phyloP scores from a whole-genome alignment of 2,797 vertebrate species.

The Austrolebias charrua region DNA sequence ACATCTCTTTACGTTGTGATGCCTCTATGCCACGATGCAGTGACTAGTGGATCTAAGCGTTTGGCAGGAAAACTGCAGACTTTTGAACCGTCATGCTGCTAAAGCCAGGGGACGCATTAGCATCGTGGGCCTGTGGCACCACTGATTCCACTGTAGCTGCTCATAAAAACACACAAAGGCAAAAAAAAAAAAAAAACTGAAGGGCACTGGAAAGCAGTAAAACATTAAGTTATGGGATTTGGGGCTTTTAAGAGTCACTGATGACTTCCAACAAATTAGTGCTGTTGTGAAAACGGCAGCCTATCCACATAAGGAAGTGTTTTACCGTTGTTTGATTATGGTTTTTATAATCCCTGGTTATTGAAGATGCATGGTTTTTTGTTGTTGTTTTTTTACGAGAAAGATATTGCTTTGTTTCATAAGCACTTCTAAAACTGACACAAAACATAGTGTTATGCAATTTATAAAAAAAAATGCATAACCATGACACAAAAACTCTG shows the following conservation, averaged over 20 bases:
- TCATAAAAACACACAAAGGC: constrained; percentile 56
- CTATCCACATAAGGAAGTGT: background rate
- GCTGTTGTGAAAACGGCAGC: background rate
- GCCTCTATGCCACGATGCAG: constrained; percentile 33
- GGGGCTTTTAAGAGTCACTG: constrained; percentile 23
- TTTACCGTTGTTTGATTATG: background rate
- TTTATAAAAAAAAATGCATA: background rate
- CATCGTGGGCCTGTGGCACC: constrained; percentile 60
- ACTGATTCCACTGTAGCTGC: constrained; percentile 60
- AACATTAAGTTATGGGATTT: constrained; percentile 37
- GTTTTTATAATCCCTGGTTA: constrained; percentile 19
- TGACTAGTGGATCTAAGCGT: constrained; percentile 63
- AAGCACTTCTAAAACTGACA: background rate
- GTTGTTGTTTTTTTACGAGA: background rate
- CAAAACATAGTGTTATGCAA: background rate
- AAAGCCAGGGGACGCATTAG: constrained; percentile 61
- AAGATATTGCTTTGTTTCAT: constrained; percentile 7
- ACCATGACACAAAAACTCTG: constrained; percentile 1
- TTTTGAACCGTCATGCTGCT: constrained; percentile 58
- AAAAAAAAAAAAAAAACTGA: constrained; percentile 52
- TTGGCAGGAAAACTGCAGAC: constrained; percentile 48
- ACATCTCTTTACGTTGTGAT: constrained; percentile 35
- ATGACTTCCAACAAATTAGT: constrained; percentile 32
- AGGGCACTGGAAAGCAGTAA: constrained; percentile 38
- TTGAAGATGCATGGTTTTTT: background rate